phyloP scores from a whole-genome alignment of 2,888 invertebrate species.

The Bunonema sp. region DNA sequence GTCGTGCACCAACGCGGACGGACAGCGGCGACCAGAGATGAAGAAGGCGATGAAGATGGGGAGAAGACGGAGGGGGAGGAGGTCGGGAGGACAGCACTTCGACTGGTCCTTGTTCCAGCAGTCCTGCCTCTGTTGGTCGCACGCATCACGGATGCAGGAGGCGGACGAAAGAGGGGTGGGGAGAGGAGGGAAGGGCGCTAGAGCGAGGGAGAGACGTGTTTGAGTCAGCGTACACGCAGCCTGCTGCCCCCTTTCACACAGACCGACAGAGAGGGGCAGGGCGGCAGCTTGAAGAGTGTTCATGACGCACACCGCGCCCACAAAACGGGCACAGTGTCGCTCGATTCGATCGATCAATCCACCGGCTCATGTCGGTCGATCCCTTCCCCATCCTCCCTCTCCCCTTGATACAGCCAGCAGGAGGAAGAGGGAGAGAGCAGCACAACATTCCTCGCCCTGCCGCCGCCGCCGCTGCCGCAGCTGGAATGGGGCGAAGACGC shows the following conservation, averaged over 20 bases:
- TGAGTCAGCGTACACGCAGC: neutral
- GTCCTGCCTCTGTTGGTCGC: neutral
- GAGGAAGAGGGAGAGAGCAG: too few relatives aligned
- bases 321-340: neutral
- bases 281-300: neutral
- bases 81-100: neutral
- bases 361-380: neutral
- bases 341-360: too few relatives aligned
- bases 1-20: conserved; percentile 5
- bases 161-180: neutral
- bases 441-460: too few relatives aligned
- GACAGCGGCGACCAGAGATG: neutral
- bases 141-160: neutral
- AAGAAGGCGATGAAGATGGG: neutral
- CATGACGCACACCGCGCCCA: neutral
- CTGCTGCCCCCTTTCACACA: too few relatives aligned
- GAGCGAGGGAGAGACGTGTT: neutral
- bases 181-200: neutral
- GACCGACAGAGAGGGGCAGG: neutral
- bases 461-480: too few relatives aligned
- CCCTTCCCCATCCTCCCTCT: neutral
- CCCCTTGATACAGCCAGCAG: neutral
- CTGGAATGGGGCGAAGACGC: too few relatives aligned
- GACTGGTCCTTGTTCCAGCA: neutral
- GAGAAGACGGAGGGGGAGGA: neutral